A percentile compares a stretch with the other conserved stretches of the same genome.
These are phyloP conservation scores for Pseudoatta argentina DNA, from an alignment of 1,140 invertebrate species.

Conservation along the genomic window DNA sequence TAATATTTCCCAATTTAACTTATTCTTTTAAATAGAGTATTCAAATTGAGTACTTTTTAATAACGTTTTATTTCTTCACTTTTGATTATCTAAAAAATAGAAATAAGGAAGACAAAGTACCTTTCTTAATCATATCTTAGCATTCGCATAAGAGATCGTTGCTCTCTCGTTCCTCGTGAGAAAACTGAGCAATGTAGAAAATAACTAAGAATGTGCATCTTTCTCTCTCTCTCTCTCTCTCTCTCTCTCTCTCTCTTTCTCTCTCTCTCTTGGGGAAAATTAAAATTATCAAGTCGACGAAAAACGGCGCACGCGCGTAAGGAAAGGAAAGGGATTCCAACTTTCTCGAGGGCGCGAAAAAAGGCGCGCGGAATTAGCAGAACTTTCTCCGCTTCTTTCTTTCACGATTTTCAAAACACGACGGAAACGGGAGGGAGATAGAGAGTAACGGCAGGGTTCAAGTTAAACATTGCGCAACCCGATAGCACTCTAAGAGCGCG, in stretches of 20 bases:
- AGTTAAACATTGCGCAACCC: slow-evolving; percentile 73
- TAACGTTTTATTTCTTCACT: background rate
- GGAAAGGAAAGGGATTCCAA: slow-evolving; percentile 32
- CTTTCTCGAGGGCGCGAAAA: slow-evolving; percentile 59
- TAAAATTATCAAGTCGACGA: slow-evolving; percentile 27
- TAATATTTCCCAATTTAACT: background rate
- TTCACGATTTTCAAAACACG: slow-evolving; percentile 66
- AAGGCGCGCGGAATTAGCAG: slow-evolving; percentile 60
- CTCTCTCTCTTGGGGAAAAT: slow-evolving; percentile 6
- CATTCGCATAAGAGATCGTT: background rate
- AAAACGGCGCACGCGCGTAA: slow-evolving; percentile 41
- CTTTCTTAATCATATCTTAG: background rate
- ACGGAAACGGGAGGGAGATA: slow-evolving; percentile 18
- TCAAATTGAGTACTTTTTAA: background rate
- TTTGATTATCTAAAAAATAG: background rate
- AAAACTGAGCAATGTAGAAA: background rate
- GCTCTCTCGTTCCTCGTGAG: background rate
- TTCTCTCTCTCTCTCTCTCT: background rate
- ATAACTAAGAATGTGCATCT: background rate
- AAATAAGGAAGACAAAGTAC: background rate
- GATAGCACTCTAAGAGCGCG: slow-evolving; percentile 71
- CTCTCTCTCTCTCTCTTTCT: too few relatives aligned
- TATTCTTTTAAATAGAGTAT: background rate
- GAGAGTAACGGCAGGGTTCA: slow-evolving; percentile 46
- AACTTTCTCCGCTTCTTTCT: slow-evolving; percentile 59